These are phyloP conservation scores for Rafetus swinhoei DNA, from an alignment of 2,113 vertebrate species.

Conservation along the genomic window DNA sequence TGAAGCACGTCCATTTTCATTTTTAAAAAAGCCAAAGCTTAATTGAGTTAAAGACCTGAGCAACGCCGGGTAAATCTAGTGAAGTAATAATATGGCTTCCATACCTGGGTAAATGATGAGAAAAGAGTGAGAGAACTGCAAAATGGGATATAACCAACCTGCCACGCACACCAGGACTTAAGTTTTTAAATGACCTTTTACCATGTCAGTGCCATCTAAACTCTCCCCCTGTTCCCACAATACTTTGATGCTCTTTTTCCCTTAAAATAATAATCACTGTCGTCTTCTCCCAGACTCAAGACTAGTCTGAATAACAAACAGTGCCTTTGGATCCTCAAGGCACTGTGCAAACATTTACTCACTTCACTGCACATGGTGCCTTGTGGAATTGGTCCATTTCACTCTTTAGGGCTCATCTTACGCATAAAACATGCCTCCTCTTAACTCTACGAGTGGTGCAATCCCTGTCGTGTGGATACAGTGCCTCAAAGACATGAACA, in stretches of 20 bases:
- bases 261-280: neutral
- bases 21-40: no score
- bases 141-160: neutral
- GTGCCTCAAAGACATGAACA: no score
- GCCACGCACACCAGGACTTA: neutral
- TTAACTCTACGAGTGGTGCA: neutral
- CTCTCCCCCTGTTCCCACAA: neutral
- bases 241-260: rapidly evolving
- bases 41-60: no score
- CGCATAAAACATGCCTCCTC: constrained; percentile 18
- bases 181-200: neutral
- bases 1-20: no score
- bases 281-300: neutral
- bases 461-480: neutral
- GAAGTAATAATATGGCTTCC: neutral
- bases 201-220: neutral
- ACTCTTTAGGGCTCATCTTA: neutral
- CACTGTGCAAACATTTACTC: rapidly evolving
- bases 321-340: neutral
- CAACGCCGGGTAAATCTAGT: no score
- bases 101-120: neutral
- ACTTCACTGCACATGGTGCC: neutral
- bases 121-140: neutral
- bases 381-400: neutral
- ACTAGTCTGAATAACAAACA: neutral